These are phyloP conservation scores for Gyps fulvus DNA, from an alignment of 2,113 vertebrate species.

Conservation along the genomic window DNA sequence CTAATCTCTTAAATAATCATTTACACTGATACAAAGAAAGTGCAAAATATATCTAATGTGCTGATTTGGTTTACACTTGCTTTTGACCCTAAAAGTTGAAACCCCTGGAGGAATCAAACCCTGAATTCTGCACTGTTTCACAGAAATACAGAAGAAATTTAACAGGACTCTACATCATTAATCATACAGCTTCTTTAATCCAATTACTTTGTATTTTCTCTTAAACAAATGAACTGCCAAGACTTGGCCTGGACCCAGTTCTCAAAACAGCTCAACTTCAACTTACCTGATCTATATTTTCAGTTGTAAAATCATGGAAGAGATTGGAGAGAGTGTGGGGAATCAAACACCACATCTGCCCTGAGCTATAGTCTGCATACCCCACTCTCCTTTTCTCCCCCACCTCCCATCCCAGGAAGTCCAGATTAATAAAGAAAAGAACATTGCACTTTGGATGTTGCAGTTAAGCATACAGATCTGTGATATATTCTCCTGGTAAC, in stretches of 20 bases:
- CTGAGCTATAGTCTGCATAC: background rate
- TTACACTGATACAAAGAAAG: background rate
- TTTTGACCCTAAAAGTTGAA: background rate
- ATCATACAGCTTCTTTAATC: background rate
- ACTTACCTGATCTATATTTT: background rate
- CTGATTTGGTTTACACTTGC: background rate
- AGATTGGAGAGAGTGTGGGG: background rate
- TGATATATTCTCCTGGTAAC: background rate
- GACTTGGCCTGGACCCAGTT: conserved; percentile 1
- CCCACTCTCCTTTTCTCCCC: background rate
- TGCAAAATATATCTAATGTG: background rate
- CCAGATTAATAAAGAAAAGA: background rate
- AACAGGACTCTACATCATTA: background rate
- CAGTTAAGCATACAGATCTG: background rate
- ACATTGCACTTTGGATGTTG: background rate
- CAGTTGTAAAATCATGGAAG: background rate
- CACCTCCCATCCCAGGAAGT: background rate
- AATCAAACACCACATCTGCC: background rate
- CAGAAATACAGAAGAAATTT: background rate
- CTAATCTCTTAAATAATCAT: background rate
- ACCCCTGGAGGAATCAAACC: background rate
- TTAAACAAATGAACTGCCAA: conserved; percentile 24
- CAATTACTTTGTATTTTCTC: conserved; percentile 35
- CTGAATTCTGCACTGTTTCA: background rate
- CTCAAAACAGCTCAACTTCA: background rate